Percentiles rank a stretch among this genome's conserved stretches.
Conservation (phyloP, 2,888 invertebrate genomes). For the Horisme vitalbata region DNA sequence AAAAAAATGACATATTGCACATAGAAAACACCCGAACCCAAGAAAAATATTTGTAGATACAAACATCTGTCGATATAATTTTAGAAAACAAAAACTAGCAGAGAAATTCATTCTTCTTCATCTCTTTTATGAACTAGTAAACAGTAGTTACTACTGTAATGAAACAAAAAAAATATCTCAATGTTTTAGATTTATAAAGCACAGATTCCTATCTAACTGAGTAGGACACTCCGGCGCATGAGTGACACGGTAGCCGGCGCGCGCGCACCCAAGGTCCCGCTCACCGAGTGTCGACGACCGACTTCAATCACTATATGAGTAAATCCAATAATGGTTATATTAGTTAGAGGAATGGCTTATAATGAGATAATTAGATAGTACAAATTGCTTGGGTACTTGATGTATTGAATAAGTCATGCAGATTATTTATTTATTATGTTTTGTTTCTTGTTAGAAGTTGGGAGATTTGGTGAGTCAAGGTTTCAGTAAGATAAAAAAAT, state of each 20-base stretch:
- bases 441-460: too few relatives aligned
- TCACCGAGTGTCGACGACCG: slow-evolving; percentile 60
- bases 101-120: too few relatives aligned
- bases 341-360: slow-evolving; percentile 6
- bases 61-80: too few relatives aligned
- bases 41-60: too few relatives aligned
- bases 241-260: slow-evolving; percentile 60
- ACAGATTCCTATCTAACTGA: slow-evolving; percentile 44
- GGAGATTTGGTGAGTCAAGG: too few relatives aligned
- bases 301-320: slow-evolving; percentile 21
- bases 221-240: slow-evolving; percentile 27
- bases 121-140: too few relatives aligned
- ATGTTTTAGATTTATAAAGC: not conserved
- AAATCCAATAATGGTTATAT: slow-evolving; percentile 18
- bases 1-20: too few relatives aligned
- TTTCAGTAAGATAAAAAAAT: too few relatives aligned
- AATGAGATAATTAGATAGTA: slow-evolving; percentile 4
- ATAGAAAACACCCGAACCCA: too few relatives aligned
- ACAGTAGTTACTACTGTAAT: not conserved
- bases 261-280: slow-evolving; percentile 49
- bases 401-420: too few relatives aligned
- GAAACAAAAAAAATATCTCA: not conserved
- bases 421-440: too few relatives aligned
- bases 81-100: too few relatives aligned
- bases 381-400: slow-evolving; percentile 2